Base-by-base conservation (phyloP, 2,113 vertebrate species). In the Onychostruthus taczanowskii region DNA sequence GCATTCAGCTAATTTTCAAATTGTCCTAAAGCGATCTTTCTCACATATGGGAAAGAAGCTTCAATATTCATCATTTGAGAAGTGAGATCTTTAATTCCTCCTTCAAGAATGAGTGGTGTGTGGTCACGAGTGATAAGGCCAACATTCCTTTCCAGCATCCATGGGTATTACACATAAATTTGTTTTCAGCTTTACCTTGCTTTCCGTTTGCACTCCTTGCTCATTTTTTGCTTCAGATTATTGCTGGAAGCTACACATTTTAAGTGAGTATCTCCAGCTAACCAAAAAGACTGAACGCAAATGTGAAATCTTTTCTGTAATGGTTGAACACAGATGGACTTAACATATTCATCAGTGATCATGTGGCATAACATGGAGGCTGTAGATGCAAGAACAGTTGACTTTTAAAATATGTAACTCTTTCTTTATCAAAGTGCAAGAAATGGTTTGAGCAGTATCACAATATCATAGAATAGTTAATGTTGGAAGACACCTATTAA, bases 101-200 rank as follows among this genome's bases (percentile, higher is more conserved):
- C 16, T 55, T 80, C 69, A 86, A 55, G 50, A 89, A 63, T 1
- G 4, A 66, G 10, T 26, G 8, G 9, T 58, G 3, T 28, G 11
- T 41, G 44, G 37, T 52, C 4, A 1, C 0, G 0, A 44, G 24
- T 1, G 35, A 69, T 28, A 56, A 24, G 18, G 22, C 11, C 16
- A 85, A 67, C 2, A n/a, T 35, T 85, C n/a, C 6, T 68, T 13
- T 46, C 28, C 50, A 47, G 24, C 16, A 50, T 22, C 7, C 28
- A 35, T 17, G 8, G 11, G 4, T 0, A 1, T 44, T 58, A 64
- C 49, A 63, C 1, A 3, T 37, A 56, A 64, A 76, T 68, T 79
- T 55, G 5, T 53, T 91, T 73, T 74, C 52, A 68, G 11, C 2
- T 89, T 89, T 72, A 33, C 23, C 11, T 23, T 78, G 9, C 27